Base-by-base conservation (phyloP, 1,140 invertebrate species). In the Saccostrea glomerata region DNA sequence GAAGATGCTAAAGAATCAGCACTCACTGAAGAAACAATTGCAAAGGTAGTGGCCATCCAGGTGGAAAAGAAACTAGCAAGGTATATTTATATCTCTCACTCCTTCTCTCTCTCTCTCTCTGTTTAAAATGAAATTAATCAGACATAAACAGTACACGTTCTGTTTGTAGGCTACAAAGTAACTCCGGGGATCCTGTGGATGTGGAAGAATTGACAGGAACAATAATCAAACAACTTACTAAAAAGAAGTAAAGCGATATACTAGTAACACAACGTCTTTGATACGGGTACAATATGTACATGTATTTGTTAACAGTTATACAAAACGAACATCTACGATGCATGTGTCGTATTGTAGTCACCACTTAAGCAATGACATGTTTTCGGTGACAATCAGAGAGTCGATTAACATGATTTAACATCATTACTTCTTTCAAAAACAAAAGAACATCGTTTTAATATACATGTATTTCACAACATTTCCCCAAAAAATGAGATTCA, bases 11-110 rank as follows among this genome's bases (percentile, higher is more conserved):
- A 23, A 11, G 5, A 77, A 11, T 36, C 25, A 36, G 25, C 12
- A 25, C 70, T 77, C 70, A 77, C 70, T 13, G 70, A 77, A 13
- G 70, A 77, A 36, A 25, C 13, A 30, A 77, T 77, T 30, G 70
- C 70, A 15, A 77, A 77, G 70, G 30, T 77, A 15, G 70, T 77
- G 70, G 70, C 70, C 70, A 77, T 77, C 23, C 70, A 77, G 23
- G 70, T 77, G 25, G 70, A 77, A 36, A 77, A 77, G 23, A 77
- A 77, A 30, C 70, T 77, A 2, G 13, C 23, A 12, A 77, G 70
- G 70, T 77, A 77, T 11, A 25, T 13, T 4, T 3, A 12, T 13
- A 4, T 25, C 15, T 60, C 58, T 60, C 58, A 13, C 58, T 60
- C 58, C 13, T 13, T 60, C 58, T 60, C 58, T 60, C 58, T 60